Percentiles rank a stretch among this genome's conserved stretches.
These are phyloP conservation scores for Catagonus wagneri DNA, from an alignment of 2,113 vertebrate species.

Conservation along the genomic window DNA sequence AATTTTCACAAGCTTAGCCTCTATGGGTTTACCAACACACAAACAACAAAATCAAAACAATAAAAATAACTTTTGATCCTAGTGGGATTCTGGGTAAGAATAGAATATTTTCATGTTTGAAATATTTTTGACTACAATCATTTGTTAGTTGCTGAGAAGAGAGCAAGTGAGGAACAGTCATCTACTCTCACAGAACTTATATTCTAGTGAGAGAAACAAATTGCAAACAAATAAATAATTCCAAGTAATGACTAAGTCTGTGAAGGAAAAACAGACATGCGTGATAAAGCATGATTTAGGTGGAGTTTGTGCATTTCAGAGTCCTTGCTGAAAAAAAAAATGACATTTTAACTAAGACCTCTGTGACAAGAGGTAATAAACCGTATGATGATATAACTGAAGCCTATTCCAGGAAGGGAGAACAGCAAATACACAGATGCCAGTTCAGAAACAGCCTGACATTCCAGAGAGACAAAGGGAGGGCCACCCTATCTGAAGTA, in stretches of 20 bases:
- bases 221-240: not conserved
- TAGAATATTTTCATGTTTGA: not conserved
- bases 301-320: not conserved
- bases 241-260: not conserved
- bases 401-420: not conserved
- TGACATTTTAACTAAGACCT: not conserved
- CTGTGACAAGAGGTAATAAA: not conserved
- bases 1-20: conserved; percentile 4
- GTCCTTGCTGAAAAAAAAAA: not conserved
- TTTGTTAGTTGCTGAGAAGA: not conserved
- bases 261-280: not conserved
- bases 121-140: not conserved
- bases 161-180: not conserved
- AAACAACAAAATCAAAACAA: not conserved
- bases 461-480: not conserved
- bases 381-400: not conserved
- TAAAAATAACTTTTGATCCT: not conserved
- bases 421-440: not conserved
- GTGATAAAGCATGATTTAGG: not conserved
- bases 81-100: not conserved
- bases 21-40: not conserved
- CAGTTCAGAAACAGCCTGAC: not conserved
- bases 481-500: not conserved
- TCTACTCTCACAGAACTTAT: not conserved
- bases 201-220: not conserved